These are phyloP conservation scores for Anguilla anguilla DNA, from an alignment of 2,797 vertebrate genomes.

Conservation along the genomic window DNA sequence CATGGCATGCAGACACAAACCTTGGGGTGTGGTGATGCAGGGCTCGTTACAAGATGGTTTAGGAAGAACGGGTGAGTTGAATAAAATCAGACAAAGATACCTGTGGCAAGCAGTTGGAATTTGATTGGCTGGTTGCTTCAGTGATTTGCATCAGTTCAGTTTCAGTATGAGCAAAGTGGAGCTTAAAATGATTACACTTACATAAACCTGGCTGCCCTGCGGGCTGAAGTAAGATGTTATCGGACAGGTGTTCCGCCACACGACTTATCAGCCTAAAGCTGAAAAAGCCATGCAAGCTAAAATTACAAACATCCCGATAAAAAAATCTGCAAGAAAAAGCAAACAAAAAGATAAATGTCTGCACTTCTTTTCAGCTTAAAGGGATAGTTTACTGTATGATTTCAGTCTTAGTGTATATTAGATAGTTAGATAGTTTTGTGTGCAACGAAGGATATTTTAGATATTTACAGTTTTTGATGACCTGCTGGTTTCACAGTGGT, in stretches of 20 bases:
- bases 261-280: conserved; percentile 53
- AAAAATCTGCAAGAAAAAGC: not conserved
- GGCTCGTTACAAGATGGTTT: conserved; percentile 2
- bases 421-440: too few relatives aligned
- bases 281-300: conserved; percentile 40
- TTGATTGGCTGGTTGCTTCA: not conserved
- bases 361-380: too few relatives aligned
- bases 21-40: not conserved
- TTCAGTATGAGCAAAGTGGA: conserved; percentile 63
- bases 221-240: conserved; percentile 73
- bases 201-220: conserved; percentile 66
- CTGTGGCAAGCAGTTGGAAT: not conserved
- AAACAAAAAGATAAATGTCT: not conserved
- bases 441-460: too few relatives aligned
- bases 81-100: not conserved
- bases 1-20: not conserved
- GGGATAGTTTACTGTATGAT: too few relatives aligned
- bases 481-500: not conserved
- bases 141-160: conserved; percentile 44
- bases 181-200: conserved; percentile 73
- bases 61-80: not conserved
- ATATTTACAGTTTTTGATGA: not conserved
- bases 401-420: too few relatives aligned
- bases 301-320: conserved; percentile 24
- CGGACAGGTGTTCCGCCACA: conserved; percentile 69